phyloP scores from a whole-genome alignment of 2,113 vertebrate species.

The rat (Rattus norvegicus) region DNA sequence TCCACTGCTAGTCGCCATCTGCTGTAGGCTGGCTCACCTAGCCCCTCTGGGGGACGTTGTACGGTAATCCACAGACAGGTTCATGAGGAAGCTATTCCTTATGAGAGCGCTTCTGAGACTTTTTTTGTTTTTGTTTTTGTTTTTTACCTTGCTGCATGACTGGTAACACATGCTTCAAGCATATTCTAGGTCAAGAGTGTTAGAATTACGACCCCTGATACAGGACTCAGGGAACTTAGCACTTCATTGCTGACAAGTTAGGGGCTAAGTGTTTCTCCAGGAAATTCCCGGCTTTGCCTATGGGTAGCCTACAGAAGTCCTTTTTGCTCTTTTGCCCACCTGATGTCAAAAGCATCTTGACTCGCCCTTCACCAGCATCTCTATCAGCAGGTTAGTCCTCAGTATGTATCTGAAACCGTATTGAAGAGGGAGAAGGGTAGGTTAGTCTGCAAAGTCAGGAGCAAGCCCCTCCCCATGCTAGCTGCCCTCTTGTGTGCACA shows the following conservation, averaged over 20 bases:
- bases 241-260: not conserved
- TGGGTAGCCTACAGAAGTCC: not conserved
- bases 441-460: not conserved
- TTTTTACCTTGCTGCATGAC: conserved; percentile 21
- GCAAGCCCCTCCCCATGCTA: not conserved
- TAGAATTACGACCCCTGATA: not conserved
- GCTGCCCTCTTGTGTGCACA: too few species aligned
- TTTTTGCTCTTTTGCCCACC: not conserved
- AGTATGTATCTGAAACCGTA: not conserved
- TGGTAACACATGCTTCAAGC: not conserved
- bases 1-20: not conserved
- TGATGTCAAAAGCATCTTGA: not conserved
- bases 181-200: not conserved
- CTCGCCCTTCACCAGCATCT: not conserved
- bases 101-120: not conserved
- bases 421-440: not conserved
- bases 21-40: not conserved
- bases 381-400: not conserved
- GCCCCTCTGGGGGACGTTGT: not conserved
- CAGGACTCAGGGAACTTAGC: not conserved
- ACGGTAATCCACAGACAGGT: conserved; percentile 35
- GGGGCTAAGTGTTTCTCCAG: not conserved
- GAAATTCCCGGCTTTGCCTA: not conserved
- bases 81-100: conserved; percentile 20
- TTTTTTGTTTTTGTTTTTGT: not conserved